These are phyloP conservation scores for Trematocara marginatum DNA, from an alignment of 2,113 vertebrate species.

Conservation along the genomic window DNA sequence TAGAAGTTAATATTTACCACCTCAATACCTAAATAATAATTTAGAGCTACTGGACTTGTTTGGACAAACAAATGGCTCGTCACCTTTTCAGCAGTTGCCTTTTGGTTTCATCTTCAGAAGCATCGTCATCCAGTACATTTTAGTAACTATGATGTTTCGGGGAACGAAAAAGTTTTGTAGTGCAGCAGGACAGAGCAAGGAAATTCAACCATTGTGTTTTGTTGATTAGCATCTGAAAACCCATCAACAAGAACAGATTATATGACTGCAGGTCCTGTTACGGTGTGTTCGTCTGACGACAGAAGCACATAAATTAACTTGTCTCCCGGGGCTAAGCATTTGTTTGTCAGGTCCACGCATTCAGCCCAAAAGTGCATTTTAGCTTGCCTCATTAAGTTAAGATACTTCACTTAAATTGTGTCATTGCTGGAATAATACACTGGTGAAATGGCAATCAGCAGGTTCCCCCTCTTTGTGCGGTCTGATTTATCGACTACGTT, in stretches of 20 bases:
- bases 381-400: slow-evolving; percentile 50
- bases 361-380: slow-evolving; percentile 69
- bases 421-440: slow-evolving; percentile 39
- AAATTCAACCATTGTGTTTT: slow-evolving; percentile 19
- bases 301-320: slow-evolving; percentile 32
- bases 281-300: slow-evolving; percentile 15
- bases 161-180: slow-evolving; percentile 33
- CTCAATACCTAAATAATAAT: slow-evolving; percentile 63
- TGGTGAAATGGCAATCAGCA: slow-evolving; percentile 55
- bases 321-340: slow-evolving; percentile 40
- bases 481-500: slow-evolving; percentile 55
- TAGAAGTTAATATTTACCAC: slow-evolving; percentile 65
- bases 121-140: slow-evolving; percentile 50
- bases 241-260: slow-evolving; percentile 25
- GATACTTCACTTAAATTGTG: slow-evolving; percentile 36
- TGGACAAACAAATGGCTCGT: slow-evolving; percentile 62
- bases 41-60: slow-evolving; percentile 55
- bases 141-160: slow-evolving; percentile 18
- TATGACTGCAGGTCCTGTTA: slow-evolving; percentile 25
- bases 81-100: slow-evolving; percentile 51
- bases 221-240: slow-evolving; percentile 16
- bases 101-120: slow-evolving; percentile 59
- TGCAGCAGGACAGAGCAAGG: slow-evolving; percentile 47
- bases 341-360: slow-evolving; percentile 33
- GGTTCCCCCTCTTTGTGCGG: slow-evolving; percentile 40